Percentiles rank a stretch among this genome's conserved stretches.
Evolutionary conservation across 1,140 invertebrate species (phyloP).

Genomic region (Melitaea cinxia): DNA sequence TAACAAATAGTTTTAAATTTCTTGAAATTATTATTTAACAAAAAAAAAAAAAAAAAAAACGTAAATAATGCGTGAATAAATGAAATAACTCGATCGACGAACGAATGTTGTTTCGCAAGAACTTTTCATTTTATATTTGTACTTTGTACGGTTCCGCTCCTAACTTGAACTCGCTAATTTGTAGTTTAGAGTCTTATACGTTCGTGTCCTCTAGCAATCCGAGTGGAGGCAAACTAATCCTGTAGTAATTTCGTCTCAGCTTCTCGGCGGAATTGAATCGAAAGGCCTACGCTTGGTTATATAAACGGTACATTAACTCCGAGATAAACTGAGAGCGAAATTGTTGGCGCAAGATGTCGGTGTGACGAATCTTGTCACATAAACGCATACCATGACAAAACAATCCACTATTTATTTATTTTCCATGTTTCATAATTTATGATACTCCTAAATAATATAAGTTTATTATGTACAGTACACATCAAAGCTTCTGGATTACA

Average conservation of each 20-base stretch:
- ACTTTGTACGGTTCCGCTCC: constrained; percentile 3
- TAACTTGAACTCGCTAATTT: constrained; percentile 28
- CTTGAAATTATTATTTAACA: too few relatives aligned
- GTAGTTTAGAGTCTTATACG: constrained; percentile 53
- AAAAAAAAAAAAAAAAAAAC: too few relatives aligned
- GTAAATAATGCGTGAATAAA: too few relatives aligned
- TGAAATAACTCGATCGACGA: too few relatives aligned
- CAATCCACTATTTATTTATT: too few relatives aligned
- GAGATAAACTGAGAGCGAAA: not conserved
- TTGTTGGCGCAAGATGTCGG: not conserved
- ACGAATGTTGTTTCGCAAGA: too few relatives aligned
- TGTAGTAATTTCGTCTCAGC: constrained; percentile 49
- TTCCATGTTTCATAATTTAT: too few relatives aligned
- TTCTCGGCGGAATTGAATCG: constrained; percentile 49
- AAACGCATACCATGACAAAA: not conserved
- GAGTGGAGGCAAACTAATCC: constrained; percentile 51
- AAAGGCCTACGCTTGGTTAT: constrained; percentile 29
- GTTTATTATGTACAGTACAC: too few relatives aligned
- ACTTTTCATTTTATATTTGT: too few relatives aligned
- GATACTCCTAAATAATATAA: too few relatives aligned
- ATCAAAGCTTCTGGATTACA: too few relatives aligned
- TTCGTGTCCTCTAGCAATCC: constrained; percentile 51
- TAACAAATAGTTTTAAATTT: too few relatives aligned
- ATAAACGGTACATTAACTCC: constrained; percentile 17
- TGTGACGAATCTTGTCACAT: not conserved